Conservation (phyloP, 1,140 invertebrate species). For the Aphelenchoides avenae region DNA sequence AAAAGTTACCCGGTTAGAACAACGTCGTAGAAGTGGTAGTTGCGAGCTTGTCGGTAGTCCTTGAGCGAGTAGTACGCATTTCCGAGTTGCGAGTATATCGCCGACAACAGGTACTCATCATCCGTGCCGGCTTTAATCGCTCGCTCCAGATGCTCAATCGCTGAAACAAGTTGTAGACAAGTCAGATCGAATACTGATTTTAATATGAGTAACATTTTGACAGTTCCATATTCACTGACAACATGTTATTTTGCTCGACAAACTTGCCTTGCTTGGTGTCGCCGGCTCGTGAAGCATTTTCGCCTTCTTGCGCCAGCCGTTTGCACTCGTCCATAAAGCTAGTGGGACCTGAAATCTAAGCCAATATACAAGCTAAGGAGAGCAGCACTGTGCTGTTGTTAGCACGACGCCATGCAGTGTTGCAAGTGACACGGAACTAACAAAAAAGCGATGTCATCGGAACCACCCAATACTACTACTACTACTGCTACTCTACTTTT, state of each 20-base stretch:
- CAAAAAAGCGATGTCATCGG: no score
- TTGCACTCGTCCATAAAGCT: constrained; percentile 14
- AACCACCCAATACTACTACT: no score
- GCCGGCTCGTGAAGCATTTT: constrained; percentile 13
- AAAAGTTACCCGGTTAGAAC: constrained; percentile 12
- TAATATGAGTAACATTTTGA: not conserved
- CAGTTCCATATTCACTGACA: no score
- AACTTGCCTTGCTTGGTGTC: constrained; percentile 12
- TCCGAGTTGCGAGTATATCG: constrained; percentile 16
- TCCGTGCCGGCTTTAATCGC: constrained; percentile 10
- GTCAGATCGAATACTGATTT: not conserved
- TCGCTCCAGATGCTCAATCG: constrained; percentile 8
- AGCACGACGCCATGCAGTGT: no score
- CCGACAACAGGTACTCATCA: constrained; percentile 12
- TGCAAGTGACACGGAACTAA: no score
- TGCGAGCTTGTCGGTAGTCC: constrained; percentile 7
- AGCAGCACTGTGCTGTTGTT: no score
- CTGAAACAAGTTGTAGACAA: constrained; percentile 1
- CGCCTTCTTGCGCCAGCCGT: constrained; percentile 16
- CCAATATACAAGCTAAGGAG: no score
- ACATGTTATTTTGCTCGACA: no score
- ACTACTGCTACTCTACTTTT: no score
- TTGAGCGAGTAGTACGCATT: constrained; percentile 20
- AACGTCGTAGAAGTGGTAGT: constrained; percentile 7
- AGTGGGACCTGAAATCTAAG: no score